These are phyloP conservation scores for Cheiracanthium punctorium DNA, from an alignment of 2,888 invertebrate species.

Conservation along the genomic window DNA sequence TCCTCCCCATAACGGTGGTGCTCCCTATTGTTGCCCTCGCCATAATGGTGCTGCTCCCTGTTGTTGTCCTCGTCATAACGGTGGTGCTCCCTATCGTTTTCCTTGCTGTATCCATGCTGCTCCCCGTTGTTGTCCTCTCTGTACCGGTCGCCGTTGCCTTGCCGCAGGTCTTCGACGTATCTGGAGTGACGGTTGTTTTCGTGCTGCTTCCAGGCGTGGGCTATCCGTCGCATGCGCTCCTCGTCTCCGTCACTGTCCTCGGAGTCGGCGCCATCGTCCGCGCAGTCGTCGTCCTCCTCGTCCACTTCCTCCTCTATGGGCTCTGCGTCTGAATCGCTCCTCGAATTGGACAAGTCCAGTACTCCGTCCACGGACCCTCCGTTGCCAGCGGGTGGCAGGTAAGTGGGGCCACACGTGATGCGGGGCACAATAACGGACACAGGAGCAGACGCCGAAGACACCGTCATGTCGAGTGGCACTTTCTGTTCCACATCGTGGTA, in stretches of 20 bases:
- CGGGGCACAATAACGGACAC: conserved; percentile 46
- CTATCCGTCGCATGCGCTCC: conserved; percentile 17
- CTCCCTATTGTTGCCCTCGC: too few relatives aligned
- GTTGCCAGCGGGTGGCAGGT: background rate
- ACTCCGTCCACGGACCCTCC: conserved; percentile 54
- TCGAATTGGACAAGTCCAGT: conserved; percentile 70
- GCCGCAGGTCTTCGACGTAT: background rate
- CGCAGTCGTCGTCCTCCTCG: conserved; percentile 68
- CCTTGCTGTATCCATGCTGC: too few relatives aligned
- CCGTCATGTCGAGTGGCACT: conserved; percentile 72
- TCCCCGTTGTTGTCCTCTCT: conserved; percentile 5
- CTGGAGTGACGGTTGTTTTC: background rate
- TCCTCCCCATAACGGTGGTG: too few relatives aligned
- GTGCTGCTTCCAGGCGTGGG: conserved; percentile 37
- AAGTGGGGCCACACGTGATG: conserved; percentile 21
- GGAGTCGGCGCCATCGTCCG: conserved; percentile 65
- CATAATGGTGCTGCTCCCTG: too few relatives aligned
- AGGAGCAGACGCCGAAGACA: conserved; percentile 41
- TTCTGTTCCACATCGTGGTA: conserved; percentile 69
- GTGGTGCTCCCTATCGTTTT: background rate
- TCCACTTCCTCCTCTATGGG: conserved; percentile 67
- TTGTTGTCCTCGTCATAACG: background rate
- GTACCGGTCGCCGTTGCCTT: conserved; percentile 40
- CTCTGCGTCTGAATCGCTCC: conserved; percentile 66
- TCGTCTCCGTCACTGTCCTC: conserved; percentile 45